Percentiles rank a stretch among this genome's conserved stretches.
Conservation (phyloP, 2,797 vertebrate genomes). For the Anas georgica region DNA sequence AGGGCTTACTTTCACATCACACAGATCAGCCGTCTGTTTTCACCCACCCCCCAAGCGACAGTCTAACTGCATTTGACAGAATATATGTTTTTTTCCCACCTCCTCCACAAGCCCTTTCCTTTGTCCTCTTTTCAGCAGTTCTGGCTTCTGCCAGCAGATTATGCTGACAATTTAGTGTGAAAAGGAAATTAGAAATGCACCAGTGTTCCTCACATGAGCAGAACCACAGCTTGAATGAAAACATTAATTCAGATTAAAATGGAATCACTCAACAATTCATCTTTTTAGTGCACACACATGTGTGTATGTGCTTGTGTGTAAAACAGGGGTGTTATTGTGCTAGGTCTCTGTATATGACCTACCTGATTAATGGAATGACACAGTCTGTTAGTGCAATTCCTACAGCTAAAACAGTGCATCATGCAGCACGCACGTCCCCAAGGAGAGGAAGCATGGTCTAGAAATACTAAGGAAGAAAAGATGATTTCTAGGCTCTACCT, state of each 20-base stretch:
- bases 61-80: conserved; percentile 26
- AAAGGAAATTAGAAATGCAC: conserved; percentile 65
- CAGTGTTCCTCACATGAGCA: conserved; percentile 23
- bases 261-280: conserved; percentile 52
- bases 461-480: background rate
- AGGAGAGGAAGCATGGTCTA: background rate
- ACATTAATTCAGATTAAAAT: conserved; percentile 70
- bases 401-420: conserved; percentile 13
- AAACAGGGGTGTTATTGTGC: background rate
- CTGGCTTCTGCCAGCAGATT: conserved; percentile 54
- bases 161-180: conserved; percentile 44
- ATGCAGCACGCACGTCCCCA: background rate
- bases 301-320: background rate
- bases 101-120: conserved; percentile 46
- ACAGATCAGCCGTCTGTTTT: conserved; percentile 32
- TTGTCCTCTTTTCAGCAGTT: conserved; percentile 64
- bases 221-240: conserved; percentile 60
- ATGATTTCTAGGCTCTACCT: background rate
- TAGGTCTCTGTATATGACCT: conserved; percentile 30
- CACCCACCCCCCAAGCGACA: conserved; percentile 20
- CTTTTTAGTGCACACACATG: background rate
- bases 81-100: conserved; percentile 29
- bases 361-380: conserved; percentile 42
- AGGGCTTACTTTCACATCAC: conserved; percentile 18
- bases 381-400: conserved; percentile 13